phyloP scores from a whole-genome alignment of 2,113 vertebrate genomes.

The Pelmatolapia mariae region DNA sequence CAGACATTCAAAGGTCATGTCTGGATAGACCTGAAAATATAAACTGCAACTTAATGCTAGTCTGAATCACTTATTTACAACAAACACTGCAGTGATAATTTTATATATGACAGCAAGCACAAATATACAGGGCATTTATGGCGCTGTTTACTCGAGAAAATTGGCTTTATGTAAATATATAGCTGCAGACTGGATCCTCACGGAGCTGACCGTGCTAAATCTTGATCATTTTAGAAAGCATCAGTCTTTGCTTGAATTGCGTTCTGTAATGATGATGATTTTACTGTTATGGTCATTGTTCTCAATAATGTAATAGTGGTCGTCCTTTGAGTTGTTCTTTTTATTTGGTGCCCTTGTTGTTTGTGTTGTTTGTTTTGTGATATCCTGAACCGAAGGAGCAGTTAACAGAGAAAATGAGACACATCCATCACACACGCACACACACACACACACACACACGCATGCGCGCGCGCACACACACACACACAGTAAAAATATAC shows the following conservation, averaged over 20 bases:
- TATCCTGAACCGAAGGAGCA: background rate
- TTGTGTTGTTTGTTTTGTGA: background rate
- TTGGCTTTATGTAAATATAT: background rate
- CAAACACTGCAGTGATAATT: background rate
- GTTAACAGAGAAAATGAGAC: conserved; percentile 24
- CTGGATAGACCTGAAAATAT: background rate
- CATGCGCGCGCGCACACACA: too few species aligned
- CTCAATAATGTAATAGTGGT: background rate
- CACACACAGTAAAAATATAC: background rate
- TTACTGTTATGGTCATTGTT: background rate
- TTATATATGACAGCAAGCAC: background rate
- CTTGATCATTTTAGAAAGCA: background rate
- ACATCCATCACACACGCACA: conserved; percentile 17
- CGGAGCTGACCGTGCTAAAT: background rate
- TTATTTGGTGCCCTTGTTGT: background rate
- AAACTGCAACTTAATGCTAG: background rate
- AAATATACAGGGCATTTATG: background rate
- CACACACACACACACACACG: too few species aligned
- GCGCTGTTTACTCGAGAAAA: background rate
- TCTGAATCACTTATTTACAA: background rate
- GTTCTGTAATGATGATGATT: background rate
- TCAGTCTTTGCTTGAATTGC: background rate
- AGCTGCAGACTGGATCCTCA: background rate
- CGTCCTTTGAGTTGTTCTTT: background rate
- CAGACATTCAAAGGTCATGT: background rate